A percentile compares a stretch with the other conserved stretches of the same genome.
These are phyloP conservation scores for Ophraella communa DNA, from an alignment of 2,888 invertebrate genomes.

Conservation along the genomic window DNA sequence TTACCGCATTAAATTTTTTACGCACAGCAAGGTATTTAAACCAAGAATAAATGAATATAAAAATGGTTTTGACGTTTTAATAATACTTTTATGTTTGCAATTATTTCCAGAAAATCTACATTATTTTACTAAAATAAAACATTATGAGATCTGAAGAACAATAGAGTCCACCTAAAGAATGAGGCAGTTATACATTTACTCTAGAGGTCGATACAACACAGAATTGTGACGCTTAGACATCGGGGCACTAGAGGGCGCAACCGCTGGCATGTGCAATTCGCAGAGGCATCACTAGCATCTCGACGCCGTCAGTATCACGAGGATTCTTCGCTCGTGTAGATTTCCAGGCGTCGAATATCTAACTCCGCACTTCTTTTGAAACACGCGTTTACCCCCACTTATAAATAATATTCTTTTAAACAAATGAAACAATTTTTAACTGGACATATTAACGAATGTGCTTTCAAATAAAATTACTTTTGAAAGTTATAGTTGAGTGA, in stretches of 20 bases:
- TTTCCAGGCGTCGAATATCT: constrained; percentile 19
- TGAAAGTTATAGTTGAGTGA: constrained; percentile 3
- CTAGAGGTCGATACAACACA: constrained; percentile 43
- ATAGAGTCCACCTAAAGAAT: constrained; percentile 23
- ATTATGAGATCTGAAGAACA: constrained; percentile 10
- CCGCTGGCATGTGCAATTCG: constrained; percentile 40
- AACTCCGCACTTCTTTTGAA: constrained; percentile 27
- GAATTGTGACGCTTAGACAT: constrained; percentile 34
- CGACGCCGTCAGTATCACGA: constrained; percentile 50
- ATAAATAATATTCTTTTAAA: constrained; percentile 17
- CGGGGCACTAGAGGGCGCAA: constrained; percentile 45
- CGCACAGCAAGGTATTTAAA: too few species aligned
- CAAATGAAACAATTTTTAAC: constrained; percentile 6
- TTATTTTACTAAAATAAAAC: constrained; percentile 10
- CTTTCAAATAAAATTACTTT: background rate
- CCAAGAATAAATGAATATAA: too few species aligned
- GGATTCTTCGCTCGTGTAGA: constrained; percentile 36
- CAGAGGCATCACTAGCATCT: constrained; percentile 41
- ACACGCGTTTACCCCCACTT: constrained; percentile 39
- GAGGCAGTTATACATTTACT: constrained; percentile 30
- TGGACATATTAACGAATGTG: constrained; percentile 1
- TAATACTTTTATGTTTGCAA: background rate
- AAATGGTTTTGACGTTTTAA: background rate
- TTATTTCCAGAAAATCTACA: constrained; percentile 6
- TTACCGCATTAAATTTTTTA: too few species aligned